Base-by-base conservation (phyloP, 2,888 invertebrate genomes). In the Cryptus armator region DNA sequence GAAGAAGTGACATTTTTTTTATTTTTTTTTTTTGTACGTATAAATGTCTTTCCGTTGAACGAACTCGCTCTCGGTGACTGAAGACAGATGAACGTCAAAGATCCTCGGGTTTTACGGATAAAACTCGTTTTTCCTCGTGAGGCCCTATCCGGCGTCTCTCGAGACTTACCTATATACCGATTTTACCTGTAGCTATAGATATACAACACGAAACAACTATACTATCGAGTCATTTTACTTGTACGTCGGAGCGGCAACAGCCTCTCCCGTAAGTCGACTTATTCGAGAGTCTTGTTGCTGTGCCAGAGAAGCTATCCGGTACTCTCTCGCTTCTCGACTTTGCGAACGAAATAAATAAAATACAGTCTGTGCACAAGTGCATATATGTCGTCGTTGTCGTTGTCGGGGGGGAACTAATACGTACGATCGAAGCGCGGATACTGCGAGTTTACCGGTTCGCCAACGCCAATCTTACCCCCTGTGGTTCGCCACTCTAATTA, bases 401-500 rank as follows among this genome's bases (percentile, higher is more conserved):
- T 16, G 53, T 7, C 19, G 9, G 19, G 7, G 19, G 32, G 74
- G 46, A n/a, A 74, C 74, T n/a, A 74, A 48, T 59, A 74, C 53
- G 53, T 16, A 12, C 53, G 2, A 16, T 37, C 37, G 37, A 37
- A 37, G 6, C 37, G 37, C 9, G 37, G 37, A 37, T 37, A 37
- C 37, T 37, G 37, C 37, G 37, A 37, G 59, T 64, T 48, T 85
- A 85, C 85, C 85, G 85, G 82, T 85, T 83, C 82, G 82, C 85
- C 85, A 83, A 85, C 85, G 85, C 82, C 62, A 71, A 82, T 85
- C 80, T 76, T 85, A 76, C 85, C 85, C 85, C 85, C 82, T 80
- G 79, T 76, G 85, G 76, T 59, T 82, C 82, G 76, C 82, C 79
- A 85, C 82, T 85, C 85, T 80, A 85, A 85, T 85, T 85, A 80